Evolutionary conservation across 1,140 invertebrate genomes (phyloP), one percentile per base, ranked within the genome.

Genomic region (Bombus polaris): DNA sequence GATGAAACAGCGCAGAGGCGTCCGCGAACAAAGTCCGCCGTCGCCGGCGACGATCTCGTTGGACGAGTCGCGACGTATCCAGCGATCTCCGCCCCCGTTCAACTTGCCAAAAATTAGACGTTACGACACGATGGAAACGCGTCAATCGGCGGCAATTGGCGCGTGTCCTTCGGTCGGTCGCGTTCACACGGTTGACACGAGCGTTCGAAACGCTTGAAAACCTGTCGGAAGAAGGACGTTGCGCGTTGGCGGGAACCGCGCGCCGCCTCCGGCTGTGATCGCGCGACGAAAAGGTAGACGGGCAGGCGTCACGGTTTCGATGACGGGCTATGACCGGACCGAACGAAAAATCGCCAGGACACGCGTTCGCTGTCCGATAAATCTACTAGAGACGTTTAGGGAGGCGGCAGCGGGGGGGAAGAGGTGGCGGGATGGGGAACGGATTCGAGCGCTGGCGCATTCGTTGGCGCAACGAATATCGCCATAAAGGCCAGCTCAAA

Each of bases 401-500:
- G 79, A 32, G 72, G n/a, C 0, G n/a, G 13, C 0, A 13, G n/a
- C n/a, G n/a, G n/a, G 6, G 12, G 4, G 3, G 2, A 4, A 47
- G 74, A 18, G 80, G 28, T 75, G 82, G 4, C 68, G 76, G 88
- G 66, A 75, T n/a, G 57, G 66, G 15, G 42, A 18, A n/a, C 65
- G 44, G 32, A 42, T 42, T 53, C 42, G 62, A 25, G 68, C 18
- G 53, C 57, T 62, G 57, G 71, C 81, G 53, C 53, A 74, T 80
- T 79, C 83, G 87, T 53, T 53, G 47, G 47, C 65, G 81, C 44
- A 87, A 84, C 89, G 89, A 86, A 90, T 91, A 90, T 90, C 89
- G 87, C 68, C 87, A 91, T 91, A 91, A 91, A 91, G 89, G 89
- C 89, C 90, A 85, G 87, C 89, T 91, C 84, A 91, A 91, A 91